Evolutionary conservation across 2,888 invertebrate species (phyloP), one percentile per base, ranked within the genome.

Genomic region (Vesta saturnalis): DNA sequence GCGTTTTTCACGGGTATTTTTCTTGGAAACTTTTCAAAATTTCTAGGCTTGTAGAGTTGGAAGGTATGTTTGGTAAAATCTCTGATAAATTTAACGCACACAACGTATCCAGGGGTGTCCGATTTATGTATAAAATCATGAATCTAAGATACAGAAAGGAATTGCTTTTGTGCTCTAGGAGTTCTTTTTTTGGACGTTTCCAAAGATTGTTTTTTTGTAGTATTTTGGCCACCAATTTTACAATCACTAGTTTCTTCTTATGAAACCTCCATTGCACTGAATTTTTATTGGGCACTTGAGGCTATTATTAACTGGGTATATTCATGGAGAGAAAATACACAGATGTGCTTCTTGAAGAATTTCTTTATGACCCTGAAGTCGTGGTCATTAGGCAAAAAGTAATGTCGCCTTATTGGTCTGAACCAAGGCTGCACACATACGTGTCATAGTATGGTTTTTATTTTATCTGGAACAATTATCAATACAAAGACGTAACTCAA

Each of bases 311-410:
- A 46, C 14, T 46, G n/a, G 15, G 15, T 46, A n/a, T 46, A 46
- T 46, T 46, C 46, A 46, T 46, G 46, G n/a, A 46, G 6, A 46
- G 46, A 46, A 46, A 46, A 46, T 46, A 46, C 4, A 46, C 46
- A 46, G n/a, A 4, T 4, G 4, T 46, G 46, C n/a, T 46, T 46
- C 14, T 46, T 46, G 4, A 10, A 10, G n/a, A 4, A 15, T 15
- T 10, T 46, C n/a, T 46, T 46, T 3, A 46, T 46, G 14, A 46
- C 46, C 6, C 46, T n/a, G 15, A 46, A 46, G 4, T 15, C n/a
- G 3, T n/a, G 6, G 14, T 46, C 46, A 46, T 46, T 46, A 12
- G 15, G 46, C 14, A 46, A 46, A 15, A 14, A 46, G 14, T 4
- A 46, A 15, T 46, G 6, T 46, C 46, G 4, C 46, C 6, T 12